Evolutionary conservation across 1,140 invertebrate species (phyloP), one percentile per base, ranked within the genome.

Genomic region (Drosophila paulistorum): DNA sequence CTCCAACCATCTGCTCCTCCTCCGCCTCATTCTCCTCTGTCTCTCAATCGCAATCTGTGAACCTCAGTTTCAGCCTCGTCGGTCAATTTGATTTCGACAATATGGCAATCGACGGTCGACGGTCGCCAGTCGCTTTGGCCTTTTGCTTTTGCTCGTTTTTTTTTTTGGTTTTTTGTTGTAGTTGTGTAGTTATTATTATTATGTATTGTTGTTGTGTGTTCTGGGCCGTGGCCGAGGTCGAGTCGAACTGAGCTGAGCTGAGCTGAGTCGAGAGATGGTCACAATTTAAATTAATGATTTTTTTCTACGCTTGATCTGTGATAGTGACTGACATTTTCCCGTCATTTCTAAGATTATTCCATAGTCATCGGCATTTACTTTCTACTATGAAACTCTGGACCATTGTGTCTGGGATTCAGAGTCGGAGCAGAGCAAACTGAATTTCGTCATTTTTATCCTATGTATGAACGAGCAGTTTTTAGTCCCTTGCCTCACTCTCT

Each of bases 271-370:
- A 78, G 77, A 79, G 81, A 87, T 90, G 82, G 80, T 79, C 82
- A 84, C 75, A 91, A 82, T 90, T 81, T 86, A 80, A 90, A 84
- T 87, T 91, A 91, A 91, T 91, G 85, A 83, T 78, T 91, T 91
- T 39, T 91, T 87, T 85, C 73, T 77, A 86, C 84, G 89, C 89
- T 81, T 90, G 82, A 91, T 87, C 90, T 90, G 80, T 78, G 79
- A 87, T 87, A 89, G 84, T 87, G 83, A 87, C 83, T 87, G 77
- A 87, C 83, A 87, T 83, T 87, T 87, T 87, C 69, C 83, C 79
- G 79, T 83, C 83, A 86, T 87, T 83, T 87, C 71, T 72, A 62
- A 79, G 83, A 86, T 85, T 86, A 86, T 68, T 89, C 80, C 79
- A 89, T 74, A 89, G 83, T 87, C 83, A 87, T 87, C 79, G 73